phyloP scores from a whole-genome alignment of 2,113 vertebrate species.

The Lycocorax pyrrhopterus region DNA sequence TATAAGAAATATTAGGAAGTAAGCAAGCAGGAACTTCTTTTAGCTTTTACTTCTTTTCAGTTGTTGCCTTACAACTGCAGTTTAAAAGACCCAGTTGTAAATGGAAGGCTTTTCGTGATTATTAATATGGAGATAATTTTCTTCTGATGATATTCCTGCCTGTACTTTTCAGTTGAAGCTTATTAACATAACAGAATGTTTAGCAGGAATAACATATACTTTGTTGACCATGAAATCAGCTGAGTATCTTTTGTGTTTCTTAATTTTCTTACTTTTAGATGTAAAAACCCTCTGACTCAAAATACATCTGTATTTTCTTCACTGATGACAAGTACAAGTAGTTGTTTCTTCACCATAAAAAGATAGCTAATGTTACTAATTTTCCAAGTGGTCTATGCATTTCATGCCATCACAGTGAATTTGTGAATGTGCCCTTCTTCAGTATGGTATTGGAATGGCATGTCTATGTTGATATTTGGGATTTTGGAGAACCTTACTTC shows the following conservation, averaged over 20 bases:
- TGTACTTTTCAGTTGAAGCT: neutral
- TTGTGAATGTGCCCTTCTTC: neutral
- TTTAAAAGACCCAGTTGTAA: neutral
- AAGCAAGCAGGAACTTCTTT: neutral
- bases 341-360: neutral
- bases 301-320: neutral
- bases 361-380: neutral
- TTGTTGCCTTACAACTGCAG: neutral
- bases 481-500: neutral
- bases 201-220: neutral
- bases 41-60: neutral
- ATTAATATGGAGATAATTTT: neutral
- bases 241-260: neutral
- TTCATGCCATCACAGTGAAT: neutral
- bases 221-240: neutral
- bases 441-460: neutral
- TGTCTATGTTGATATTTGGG: neutral
- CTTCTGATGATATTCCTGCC: neutral
- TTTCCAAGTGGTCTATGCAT: neutral
- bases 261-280: neutral
- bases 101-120: neutral
- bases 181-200: neutral
- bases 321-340: neutral
- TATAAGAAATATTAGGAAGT: neutral
- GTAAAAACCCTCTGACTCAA: neutral